These are phyloP conservation scores for Lepidocyrtinus sp. DNA, from an alignment of 2,888 invertebrate species.

Conservation along the genomic window DNA sequence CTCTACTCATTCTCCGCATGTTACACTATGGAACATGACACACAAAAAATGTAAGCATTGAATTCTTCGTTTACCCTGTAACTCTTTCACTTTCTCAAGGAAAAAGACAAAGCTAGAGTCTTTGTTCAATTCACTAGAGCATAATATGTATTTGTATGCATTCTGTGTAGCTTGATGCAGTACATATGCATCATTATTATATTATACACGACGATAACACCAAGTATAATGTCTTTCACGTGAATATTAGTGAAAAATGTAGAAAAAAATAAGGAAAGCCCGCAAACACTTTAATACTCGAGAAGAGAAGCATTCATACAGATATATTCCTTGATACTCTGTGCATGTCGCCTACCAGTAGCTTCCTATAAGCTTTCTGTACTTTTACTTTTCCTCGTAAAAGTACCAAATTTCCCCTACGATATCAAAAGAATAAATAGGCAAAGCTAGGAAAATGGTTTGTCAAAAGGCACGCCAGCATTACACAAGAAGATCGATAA, in stretches of 20 bases:
- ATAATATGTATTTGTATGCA: too few species aligned
- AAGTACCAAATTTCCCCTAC: conserved; percentile 53
- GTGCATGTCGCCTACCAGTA: too few species aligned
- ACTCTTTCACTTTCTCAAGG: too few species aligned
- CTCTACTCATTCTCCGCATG: too few species aligned
- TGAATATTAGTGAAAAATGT: neutral
- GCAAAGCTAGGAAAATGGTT: conserved; percentile 8
- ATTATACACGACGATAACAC: neutral
- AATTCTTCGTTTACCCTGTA: too few species aligned
- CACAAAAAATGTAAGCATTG: too few species aligned
- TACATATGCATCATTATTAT: neutral
- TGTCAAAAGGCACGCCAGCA: conserved; percentile 38
- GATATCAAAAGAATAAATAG: conserved; percentile 42
- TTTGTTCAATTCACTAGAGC: too few species aligned
- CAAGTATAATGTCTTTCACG: neutral
- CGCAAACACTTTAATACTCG: neutral
- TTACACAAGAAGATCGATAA: conserved; percentile 54
- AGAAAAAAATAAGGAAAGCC: neutral
- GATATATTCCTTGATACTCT: too few species aligned
- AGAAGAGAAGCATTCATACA: too few species aligned
- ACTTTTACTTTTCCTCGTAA: conserved; percentile 44
- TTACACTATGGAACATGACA: too few species aligned
- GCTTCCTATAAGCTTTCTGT: neutral
- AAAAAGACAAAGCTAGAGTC: too few species aligned
- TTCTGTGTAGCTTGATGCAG: too few species aligned